Evolutionary conservation across 2,797 vertebrate genomes (phyloP).

Genomic region (Catamblyrhynchus diadema): DNA sequence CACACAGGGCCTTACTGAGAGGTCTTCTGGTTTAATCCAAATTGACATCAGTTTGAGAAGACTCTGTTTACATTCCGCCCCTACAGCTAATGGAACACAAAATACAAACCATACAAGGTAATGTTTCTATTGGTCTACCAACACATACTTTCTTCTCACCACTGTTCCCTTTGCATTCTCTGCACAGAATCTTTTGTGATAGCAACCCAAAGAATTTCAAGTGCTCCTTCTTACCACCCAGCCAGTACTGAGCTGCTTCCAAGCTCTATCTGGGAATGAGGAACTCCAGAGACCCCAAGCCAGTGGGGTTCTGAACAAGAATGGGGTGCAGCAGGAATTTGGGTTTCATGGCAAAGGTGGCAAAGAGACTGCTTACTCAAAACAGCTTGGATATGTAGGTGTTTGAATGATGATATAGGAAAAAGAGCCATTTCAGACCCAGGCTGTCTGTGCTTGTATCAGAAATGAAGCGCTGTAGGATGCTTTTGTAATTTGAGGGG

Average conservation of each 20-base stretch:
- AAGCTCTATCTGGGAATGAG: not conserved
- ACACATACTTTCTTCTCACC: not conserved
- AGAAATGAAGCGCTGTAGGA: not conserved
- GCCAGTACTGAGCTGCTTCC: not conserved
- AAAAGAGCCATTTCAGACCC: not conserved
- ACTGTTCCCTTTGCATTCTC: not conserved
- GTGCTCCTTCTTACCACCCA: not conserved
- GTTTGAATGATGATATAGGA: not conserved
- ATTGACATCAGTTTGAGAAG: not conserved
- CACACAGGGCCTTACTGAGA: not conserved
- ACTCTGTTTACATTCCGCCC: conserved; percentile 43
- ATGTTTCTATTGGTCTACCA: not conserved
- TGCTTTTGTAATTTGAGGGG: not conserved
- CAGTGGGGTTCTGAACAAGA: not conserved
- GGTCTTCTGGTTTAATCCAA: conserved; percentile 5
- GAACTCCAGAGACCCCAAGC: accelerated
- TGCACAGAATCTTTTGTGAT: not conserved
- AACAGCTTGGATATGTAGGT: not conserved
- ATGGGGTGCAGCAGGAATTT: not conserved
- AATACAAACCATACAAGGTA: conserved; percentile 35
- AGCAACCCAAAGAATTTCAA: not conserved
- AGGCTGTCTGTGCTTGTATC: not conserved
- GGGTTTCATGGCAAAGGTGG: not conserved
- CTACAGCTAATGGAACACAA: conserved; percentile 34
- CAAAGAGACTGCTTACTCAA: not conserved